Conservation (phyloP, 2,797 vertebrate genomes). For the Prionace glauca region DNA sequence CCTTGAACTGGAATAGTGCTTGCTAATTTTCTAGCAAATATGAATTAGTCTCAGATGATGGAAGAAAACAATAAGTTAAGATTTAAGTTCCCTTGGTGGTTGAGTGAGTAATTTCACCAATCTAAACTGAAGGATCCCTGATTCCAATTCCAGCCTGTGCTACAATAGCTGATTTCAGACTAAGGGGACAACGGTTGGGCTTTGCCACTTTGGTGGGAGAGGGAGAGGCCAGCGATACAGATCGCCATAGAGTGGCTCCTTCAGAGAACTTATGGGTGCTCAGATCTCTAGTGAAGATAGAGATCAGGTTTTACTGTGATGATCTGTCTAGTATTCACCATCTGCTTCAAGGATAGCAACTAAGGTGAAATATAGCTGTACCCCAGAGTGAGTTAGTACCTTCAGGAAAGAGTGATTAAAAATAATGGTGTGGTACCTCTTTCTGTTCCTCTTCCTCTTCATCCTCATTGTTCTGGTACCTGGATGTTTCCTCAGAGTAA, state of each 20-base stretch:
- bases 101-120: background rate
- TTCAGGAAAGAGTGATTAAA: background rate
- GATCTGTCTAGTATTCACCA: background rate
- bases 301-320: background rate
- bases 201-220: background rate
- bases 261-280: background rate
- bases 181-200: background rate
- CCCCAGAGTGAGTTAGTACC: background rate
- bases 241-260: background rate
- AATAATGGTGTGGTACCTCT: constrained; percentile 46
- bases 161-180: background rate
- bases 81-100: background rate
- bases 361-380: too few species aligned
- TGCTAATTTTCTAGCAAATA: too few species aligned
- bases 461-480: constrained; percentile 57
- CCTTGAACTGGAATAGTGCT: background rate
- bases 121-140: background rate
- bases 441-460: constrained; percentile 61
- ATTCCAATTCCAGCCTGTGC: background rate
- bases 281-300: background rate
- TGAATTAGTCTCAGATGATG: background rate
- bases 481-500: constrained; percentile 61
- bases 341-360: background rate
- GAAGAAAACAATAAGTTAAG: background rate
- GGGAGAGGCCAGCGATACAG: background rate